Percentiles rank a stretch among this genome's conserved stretches.
Evolutionary conservation across 2,888 invertebrate species (phyloP).

Genomic region (Aphrophora alni): DNA sequence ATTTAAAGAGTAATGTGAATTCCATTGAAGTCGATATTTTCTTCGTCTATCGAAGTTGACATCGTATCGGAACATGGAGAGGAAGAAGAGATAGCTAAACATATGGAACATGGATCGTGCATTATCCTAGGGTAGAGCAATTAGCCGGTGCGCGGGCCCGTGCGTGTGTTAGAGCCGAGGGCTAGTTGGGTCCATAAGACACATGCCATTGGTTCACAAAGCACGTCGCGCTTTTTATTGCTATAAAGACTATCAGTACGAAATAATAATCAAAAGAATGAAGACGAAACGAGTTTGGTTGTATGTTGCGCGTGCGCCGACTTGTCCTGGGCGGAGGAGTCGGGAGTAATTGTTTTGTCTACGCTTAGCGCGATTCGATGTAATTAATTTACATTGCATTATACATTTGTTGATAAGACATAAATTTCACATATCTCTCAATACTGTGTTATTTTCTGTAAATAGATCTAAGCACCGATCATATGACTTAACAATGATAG

Average conservation of each 20-base stretch:
- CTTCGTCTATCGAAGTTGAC: not conserved
- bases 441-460: too few relatives aligned
- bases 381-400: too few relatives aligned
- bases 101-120: not conserved
- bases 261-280: slow-evolving; percentile 6
- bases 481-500: too few relatives aligned
- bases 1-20: too few relatives aligned
- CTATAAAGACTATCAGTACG: slow-evolving; percentile 6
- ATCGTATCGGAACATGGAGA: not conserved
- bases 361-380: not conserved
- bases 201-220: not conserved
- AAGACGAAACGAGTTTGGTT: not conserved
- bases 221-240: slow-evolving; percentile 1
- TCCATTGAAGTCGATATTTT: too few relatives aligned
- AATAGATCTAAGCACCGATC: too few relatives aligned
- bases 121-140: not conserved
- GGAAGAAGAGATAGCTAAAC: not conserved
- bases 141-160: not conserved
- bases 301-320: not conserved
- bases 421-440: too few relatives aligned
- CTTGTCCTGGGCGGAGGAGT: not conserved
- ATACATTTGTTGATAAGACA: too few relatives aligned
- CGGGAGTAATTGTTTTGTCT: not conserved
- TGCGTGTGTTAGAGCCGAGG: not conserved
- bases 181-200: slow-evolving; percentile 1